phyloP scores from a whole-genome alignment of 2,888 invertebrate species.

The Caenorhabditis japonica region DNA sequence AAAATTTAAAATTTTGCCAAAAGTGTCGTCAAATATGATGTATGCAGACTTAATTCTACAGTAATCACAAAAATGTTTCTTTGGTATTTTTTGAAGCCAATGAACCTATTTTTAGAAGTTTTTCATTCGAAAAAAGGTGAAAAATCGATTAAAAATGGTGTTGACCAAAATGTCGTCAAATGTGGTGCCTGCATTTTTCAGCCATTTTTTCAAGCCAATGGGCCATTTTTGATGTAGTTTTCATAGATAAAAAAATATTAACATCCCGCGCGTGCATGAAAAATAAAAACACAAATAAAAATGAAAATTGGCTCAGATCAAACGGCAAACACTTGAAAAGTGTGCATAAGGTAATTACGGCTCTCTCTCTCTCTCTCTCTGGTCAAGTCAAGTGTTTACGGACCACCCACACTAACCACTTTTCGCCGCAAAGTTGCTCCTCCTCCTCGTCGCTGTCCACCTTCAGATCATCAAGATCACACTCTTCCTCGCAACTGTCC shows the following conservation, averaged over 20 bases:
- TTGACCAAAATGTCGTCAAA: not conserved
- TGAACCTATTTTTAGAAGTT: too few relatives aligned
- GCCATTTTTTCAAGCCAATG: too few relatives aligned
- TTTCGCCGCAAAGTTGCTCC: constrained; percentile 50
- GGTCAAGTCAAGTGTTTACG: constrained; percentile 43
- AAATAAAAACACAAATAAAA: too few relatives aligned
- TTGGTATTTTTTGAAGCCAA: too few relatives aligned
- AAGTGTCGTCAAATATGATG: too few relatives aligned
- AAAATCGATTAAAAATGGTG: not conserved
- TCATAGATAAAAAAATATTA: too few relatives aligned
- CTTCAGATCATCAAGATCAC: constrained; percentile 23
- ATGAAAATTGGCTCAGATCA: constrained; percentile 29
- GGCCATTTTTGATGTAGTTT: too few relatives aligned
- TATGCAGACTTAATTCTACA: not conserved
- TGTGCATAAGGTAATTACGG: constrained; percentile 53
- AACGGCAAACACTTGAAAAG: constrained; percentile 51
- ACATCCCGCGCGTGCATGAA: too few relatives aligned
- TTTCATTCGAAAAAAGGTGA: not conserved
- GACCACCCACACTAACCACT: constrained; percentile 54
- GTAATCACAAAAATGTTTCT: not conserved
- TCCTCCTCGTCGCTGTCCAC: constrained; percentile 62
- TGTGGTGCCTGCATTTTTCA: too few relatives aligned
- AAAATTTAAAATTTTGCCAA: too few relatives aligned
- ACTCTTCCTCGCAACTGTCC: constrained; percentile 54
- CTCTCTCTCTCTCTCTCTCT: too few relatives aligned